Conservation (phyloP, 2,888 invertebrate genomes). For the Andrena bucephala region DNA sequence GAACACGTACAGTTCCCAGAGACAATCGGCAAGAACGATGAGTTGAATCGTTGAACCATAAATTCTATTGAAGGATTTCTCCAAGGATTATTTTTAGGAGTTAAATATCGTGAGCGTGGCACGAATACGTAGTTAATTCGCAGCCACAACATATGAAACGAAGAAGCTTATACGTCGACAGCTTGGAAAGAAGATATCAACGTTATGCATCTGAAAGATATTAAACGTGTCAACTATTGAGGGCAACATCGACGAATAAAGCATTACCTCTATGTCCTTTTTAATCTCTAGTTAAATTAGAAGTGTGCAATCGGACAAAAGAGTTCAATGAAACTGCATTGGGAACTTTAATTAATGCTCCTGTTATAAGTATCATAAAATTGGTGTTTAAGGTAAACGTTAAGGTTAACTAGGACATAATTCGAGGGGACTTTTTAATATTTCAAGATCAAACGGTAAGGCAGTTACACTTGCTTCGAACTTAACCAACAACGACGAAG, state of each 20-base stretch:
- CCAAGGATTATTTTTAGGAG: background rate
- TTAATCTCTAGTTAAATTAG: background rate
- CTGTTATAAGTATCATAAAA: constrained; percentile 21
- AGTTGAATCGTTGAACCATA: constrained; percentile 16
- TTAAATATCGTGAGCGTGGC: background rate
- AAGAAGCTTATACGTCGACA: background rate
- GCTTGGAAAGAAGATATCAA: background rate
- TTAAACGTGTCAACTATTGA: background rate
- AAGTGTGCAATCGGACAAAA: background rate
- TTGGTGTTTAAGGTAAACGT: constrained; percentile 30
- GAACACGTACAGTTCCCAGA: background rate
- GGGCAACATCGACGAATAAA: background rate
- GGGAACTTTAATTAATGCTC: constrained; percentile 11
- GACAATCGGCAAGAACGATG: background rate
- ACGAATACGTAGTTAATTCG: background rate
- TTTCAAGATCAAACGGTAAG: constrained; percentile 26
- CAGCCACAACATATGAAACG: background rate
- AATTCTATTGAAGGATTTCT: constrained; percentile 2
- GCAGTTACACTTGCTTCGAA: constrained; percentile 11
- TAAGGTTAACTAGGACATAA: constrained; percentile 4
- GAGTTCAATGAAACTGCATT: background rate
- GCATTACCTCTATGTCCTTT: background rate
- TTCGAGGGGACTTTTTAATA: constrained; percentile 30
- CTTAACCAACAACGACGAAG: constrained; percentile 29
- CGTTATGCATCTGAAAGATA: background rate